These are phyloP conservation scores for Luscinia megarhynchos DNA, from an alignment of 2,797 vertebrate genomes.

Conservation along the genomic window DNA sequence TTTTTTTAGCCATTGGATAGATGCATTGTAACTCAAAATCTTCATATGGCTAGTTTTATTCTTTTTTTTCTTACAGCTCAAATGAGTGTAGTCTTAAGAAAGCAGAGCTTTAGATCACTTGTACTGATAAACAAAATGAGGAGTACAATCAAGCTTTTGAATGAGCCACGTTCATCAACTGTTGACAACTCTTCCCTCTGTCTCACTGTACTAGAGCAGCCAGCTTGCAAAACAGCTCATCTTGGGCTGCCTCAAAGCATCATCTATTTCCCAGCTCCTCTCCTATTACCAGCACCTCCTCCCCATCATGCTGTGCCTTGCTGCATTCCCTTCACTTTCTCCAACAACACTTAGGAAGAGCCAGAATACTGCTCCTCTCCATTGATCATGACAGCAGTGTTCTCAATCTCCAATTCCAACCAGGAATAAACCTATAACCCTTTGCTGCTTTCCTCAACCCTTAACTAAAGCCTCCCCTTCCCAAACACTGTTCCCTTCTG, in stretches of 20 bases:
- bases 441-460: not conserved
- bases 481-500: not conserved
- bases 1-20: not conserved
- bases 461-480: not conserved
- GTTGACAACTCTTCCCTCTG: not conserved
- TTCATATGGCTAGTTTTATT: not conserved
- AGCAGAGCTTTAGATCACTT: not conserved
- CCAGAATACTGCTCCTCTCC: not conserved
- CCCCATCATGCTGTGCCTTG: not conserved
- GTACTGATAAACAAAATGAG: not conserved
- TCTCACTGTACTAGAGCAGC: not conserved
- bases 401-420: not conserved
- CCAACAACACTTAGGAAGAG: not conserved
- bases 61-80: not conserved
- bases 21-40: not conserved
- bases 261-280: not conserved
- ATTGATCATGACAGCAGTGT: rapidly evolving
- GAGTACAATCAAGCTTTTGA: not conserved
- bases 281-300: not conserved
- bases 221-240: not conserved
- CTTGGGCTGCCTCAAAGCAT: not conserved
- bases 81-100: not conserved
- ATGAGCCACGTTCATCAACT: not conserved
- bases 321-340: not conserved
- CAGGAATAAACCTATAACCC: not conserved